Evolutionary conservation across 1,140 invertebrate genomes (phyloP).

Genomic region (Potamilus streckersoni): DNA sequence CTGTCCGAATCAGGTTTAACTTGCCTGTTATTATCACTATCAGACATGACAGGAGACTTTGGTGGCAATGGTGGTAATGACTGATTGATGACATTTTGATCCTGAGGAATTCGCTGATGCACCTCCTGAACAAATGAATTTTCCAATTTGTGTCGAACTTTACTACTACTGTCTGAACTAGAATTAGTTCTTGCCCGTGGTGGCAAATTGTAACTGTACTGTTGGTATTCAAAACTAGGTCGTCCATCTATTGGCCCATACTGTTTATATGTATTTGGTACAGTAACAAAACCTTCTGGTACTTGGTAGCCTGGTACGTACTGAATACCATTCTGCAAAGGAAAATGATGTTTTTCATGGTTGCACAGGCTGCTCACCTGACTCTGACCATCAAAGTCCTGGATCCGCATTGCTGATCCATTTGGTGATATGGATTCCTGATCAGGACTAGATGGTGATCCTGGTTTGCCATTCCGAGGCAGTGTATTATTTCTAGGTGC

Average conservation of each 20-base stretch:
- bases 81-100: conserved; percentile 3
- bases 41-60: conserved; percentile 21
- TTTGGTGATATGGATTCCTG: conserved; percentile 30
- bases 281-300: conserved; percentile 12
- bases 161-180: conserved; percentile 52
- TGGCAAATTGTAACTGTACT: conserved; percentile 12
- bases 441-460: conserved; percentile 31
- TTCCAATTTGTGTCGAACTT: conserved; percentile 33
- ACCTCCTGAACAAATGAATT: conserved; percentile 46
- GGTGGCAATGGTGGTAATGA: conserved; percentile 17
- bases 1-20: conserved; percentile 50
- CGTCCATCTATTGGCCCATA: conserved; percentile 41
- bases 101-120: conserved; percentile 47
- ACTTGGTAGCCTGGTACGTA: conserved; percentile 24
- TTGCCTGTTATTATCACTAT: conserved; percentile 22
- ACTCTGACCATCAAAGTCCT: conserved; percentile 58
- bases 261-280: conserved; percentile 30
- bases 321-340: conserved; percentile 12
- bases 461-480: conserved; percentile 38
- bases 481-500: conserved; percentile 53
- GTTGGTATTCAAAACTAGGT: background rate
- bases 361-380: conserved; percentile 41
- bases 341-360: conserved; percentile 22
- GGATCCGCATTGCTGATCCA: conserved; percentile 47
- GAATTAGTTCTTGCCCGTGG: conserved; percentile 29